Evolutionary conservation across 2,888 invertebrate species (phyloP).

Genomic region (Schrankia costaestrigalis): DNA sequence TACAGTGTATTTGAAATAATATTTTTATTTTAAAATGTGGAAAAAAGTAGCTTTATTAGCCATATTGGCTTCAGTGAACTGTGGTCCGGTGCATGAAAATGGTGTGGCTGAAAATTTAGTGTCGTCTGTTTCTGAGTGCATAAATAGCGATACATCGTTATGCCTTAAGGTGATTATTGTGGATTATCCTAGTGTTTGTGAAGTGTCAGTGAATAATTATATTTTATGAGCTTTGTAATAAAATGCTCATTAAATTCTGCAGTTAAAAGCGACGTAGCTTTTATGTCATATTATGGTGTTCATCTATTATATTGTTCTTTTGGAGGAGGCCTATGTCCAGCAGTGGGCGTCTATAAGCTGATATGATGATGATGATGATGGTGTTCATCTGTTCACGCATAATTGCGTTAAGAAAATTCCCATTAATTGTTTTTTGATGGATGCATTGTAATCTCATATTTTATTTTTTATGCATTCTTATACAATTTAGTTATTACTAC

Average conservation of each 20-base stretch:
- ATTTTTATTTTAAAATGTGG: conserved; percentile 56
- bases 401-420: too few species aligned
- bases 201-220: conserved; percentile 47
- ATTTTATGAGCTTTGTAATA: conserved; percentile 20
- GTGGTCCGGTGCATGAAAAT: conserved; percentile 63
- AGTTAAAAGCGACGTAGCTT: too few species aligned
- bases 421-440: too few species aligned
- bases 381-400: too few species aligned
- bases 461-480: neutral
- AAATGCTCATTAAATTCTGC: conserved; percentile 16
- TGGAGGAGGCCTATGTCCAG: neutral
- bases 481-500: too few species aligned
- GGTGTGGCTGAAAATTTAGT: conserved; percentile 69
- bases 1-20: conserved; percentile 22
- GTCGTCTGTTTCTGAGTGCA: conserved; percentile 77
- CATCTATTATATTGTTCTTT: too few species aligned
- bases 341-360: neutral
- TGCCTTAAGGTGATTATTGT: conserved; percentile 82
- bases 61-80: conserved; percentile 60
- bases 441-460: neutral
- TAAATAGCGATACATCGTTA: conserved; percentile 79
- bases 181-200: conserved; percentile 34
- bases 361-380: too few species aligned
- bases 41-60: conserved; percentile 58
- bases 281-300: too few species aligned